Conservation (phyloP, 1,140 invertebrate genomes). For the Melitaea cinxia region DNA sequence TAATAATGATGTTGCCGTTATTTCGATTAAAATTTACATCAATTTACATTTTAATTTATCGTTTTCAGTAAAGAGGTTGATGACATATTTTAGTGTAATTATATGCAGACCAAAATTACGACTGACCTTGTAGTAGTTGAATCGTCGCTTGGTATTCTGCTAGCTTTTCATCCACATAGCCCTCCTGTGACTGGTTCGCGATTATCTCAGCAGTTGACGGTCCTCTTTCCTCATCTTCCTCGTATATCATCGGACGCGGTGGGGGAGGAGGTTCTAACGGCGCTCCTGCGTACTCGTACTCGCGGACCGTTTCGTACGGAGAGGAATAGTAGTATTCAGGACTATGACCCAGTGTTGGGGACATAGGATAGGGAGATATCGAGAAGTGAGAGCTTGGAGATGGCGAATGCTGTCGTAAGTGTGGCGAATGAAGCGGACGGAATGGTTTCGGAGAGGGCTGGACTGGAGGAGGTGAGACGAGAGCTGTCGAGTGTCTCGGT, state of each 20-base stretch:
- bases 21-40: not conserved
- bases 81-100: not conserved
- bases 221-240: constrained; percentile 87
- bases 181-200: constrained; percentile 94
- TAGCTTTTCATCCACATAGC: constrained; percentile 94
- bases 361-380: constrained; percentile 77
- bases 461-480: constrained; percentile 76
- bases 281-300: constrained; percentile 85
- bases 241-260: constrained; percentile 81
- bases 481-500: constrained; percentile 76
- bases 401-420: constrained; percentile 70
- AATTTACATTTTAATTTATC: not conserved
- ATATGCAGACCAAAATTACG: not conserved
- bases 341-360: constrained; percentile 82
- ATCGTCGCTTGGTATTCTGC: constrained; percentile 96
- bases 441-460: constrained; percentile 74
- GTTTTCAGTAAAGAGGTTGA: not conserved
- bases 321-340: constrained; percentile 85
- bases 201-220: constrained; percentile 95
- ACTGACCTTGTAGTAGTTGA: constrained; percentile 92
- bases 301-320: constrained; percentile 82
- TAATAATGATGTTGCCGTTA: not conserved
- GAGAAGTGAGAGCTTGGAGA: constrained; percentile 77
- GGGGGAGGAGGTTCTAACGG: constrained; percentile 87
- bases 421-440: constrained; percentile 82